Percentiles rank a stretch among this genome's conserved stretches.
Evolutionary conservation across 2,888 invertebrate species (phyloP).

Genomic region (Pinctada fucata): DNA sequence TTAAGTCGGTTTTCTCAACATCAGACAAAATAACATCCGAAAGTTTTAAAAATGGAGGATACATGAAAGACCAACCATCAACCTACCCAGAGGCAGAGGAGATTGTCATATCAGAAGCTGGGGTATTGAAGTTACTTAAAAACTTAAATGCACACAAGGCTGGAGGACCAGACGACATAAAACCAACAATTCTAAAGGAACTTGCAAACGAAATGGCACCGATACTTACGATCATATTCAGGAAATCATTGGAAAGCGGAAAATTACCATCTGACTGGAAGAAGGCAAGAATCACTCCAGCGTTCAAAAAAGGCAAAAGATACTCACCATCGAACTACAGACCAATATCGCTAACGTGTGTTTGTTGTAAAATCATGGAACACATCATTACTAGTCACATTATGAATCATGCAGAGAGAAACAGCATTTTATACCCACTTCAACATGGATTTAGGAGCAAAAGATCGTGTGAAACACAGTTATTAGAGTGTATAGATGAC

Average conservation of each 20-base stretch:
- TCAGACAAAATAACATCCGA: constrained; percentile 1
- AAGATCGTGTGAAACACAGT: too few relatives aligned
- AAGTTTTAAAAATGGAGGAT: neutral
- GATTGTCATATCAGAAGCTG: neutral
- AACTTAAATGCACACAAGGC: neutral
- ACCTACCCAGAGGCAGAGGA: neutral
- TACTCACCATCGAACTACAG: too few relatives aligned
- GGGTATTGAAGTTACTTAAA: neutral
- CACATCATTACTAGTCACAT: too few relatives aligned
- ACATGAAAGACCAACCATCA: constrained; percentile 1
- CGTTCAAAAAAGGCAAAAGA: too few relatives aligned
- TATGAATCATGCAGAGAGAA: too few relatives aligned
- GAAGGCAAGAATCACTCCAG: too few relatives aligned
- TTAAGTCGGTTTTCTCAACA: neutral
- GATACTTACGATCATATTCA: constrained; percentile 4
- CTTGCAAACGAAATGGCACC: neutral
- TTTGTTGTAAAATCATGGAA: too few relatives aligned
- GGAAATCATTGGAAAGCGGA: neutral
- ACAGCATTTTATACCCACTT: too few relatives aligned
- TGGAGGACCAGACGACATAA: constrained; percentile 4
- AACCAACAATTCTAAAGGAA: neutral
- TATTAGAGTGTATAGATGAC: too few relatives aligned
- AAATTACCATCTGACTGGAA: too few relatives aligned
- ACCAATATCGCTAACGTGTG: too few relatives aligned
- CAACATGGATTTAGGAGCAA: too few relatives aligned